phyloP scores from a whole-genome alignment of 2,797 vertebrate genomes.

The Anguilla anguilla region DNA sequence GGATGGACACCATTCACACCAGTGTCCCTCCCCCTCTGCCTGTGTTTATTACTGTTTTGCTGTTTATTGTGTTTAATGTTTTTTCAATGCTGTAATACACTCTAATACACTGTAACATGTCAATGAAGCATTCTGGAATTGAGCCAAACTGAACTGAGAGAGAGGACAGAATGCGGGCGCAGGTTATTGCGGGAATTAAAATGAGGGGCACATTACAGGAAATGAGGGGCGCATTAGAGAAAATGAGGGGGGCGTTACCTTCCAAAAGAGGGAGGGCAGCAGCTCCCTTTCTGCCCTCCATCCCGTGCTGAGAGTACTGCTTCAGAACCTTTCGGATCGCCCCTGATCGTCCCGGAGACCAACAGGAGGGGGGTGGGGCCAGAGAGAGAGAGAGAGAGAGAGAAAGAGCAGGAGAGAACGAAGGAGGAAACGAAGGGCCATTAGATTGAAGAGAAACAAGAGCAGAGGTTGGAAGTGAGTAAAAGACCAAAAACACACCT shows the following conservation, averaged over 20 bases:
- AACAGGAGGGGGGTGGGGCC: neutral
- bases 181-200: no score
- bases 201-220: no score
- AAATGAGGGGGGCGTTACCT: slow-evolving; percentile 82
- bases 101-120: no score
- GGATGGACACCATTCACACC: neutral
- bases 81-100: no score
- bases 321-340: slow-evolving; percentile 99
- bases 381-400: slow-evolving; percentile 35
- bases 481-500: slow-evolving; percentile 69
- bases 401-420: slow-evolving; percentile 43
- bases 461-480: slow-evolving; percentile 83
- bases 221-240: no score
- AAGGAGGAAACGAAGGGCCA: slow-evolving; percentile 44
- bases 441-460: slow-evolving; percentile 15
- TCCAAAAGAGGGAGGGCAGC: slow-evolving; percentile 98
- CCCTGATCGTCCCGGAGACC: slow-evolving; percentile 84
- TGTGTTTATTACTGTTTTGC: neutral
- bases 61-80: neutral
- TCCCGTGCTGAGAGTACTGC: slow-evolving; percentile 99
- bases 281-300: slow-evolving; percentile 99
- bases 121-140: no score
- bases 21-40: neutral
- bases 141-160: no score
- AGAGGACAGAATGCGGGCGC: no score